A percentile compares a stretch with the other conserved stretches of the same genome.
phyloP scores from a whole-genome alignment of 2,113 vertebrate species.

The Mastomys coucha region DNA sequence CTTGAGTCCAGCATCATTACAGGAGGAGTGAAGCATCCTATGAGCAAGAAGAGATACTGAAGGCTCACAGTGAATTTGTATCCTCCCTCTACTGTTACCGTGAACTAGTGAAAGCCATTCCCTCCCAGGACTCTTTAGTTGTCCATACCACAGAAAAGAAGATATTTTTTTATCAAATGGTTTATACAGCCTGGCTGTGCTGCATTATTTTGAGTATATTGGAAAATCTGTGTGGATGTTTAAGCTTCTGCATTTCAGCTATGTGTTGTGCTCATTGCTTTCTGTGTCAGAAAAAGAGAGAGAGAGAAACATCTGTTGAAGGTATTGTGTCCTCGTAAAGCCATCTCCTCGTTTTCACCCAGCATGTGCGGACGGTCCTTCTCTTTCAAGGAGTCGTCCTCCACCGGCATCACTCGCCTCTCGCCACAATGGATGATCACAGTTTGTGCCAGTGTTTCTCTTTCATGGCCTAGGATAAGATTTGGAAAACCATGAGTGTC shows the following conservation, averaged over 20 bases:
- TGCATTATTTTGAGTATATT: constrained; percentile 76
- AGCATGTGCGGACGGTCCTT: background rate
- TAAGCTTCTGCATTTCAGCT: constrained; percentile 74
- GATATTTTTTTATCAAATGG: constrained; percentile 87
- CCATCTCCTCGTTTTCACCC: background rate
- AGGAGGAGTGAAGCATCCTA: constrained; percentile 57
- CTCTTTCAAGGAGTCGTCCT: background rate
- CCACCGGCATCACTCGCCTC: background rate
- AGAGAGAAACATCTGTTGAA: background rate
- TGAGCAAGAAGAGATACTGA: constrained; percentile 43
- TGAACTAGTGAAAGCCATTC: constrained; percentile 60
- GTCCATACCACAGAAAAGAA: constrained; percentile 82
- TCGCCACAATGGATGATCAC: background rate
- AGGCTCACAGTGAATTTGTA: constrained; percentile 41
- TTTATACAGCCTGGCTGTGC: constrained; percentile 83
- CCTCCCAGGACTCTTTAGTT: constrained; percentile 81
- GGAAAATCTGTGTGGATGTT: constrained; percentile 78
- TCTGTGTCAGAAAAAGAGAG: constrained; percentile 37
- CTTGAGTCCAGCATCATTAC: constrained; percentile 64
- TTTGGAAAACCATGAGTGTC: background rate
- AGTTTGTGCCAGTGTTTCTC: constrained; percentile 52
- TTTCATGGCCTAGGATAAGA: constrained; percentile 23
- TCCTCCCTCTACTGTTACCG: constrained; percentile 46
- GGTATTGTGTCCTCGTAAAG: background rate
- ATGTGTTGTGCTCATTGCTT: constrained; percentile 77